Evolutionary conservation across 2,888 invertebrate genomes (phyloP).

Genomic region (Rapana venosa): DNA sequence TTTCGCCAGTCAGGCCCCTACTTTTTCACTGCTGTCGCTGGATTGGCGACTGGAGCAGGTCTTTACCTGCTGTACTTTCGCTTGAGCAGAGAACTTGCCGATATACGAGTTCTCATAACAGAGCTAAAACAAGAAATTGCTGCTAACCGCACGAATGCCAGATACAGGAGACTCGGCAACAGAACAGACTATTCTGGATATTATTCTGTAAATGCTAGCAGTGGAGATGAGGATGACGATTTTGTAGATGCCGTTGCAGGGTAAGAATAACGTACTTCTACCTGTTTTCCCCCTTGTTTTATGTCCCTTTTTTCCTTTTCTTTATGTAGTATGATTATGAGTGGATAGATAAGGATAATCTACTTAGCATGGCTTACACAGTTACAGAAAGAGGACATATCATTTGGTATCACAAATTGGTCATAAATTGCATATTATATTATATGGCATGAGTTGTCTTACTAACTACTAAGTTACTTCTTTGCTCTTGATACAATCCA

Average conservation of each 20-base stretch:
- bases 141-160: slow-evolving; percentile 3
- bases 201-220: slow-evolving; percentile 63
- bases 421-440: too few species aligned
- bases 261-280: slow-evolving; percentile 46
- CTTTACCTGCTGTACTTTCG: slow-evolving; percentile 62
- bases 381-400: too few species aligned
- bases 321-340: too few species aligned
- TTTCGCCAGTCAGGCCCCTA: slow-evolving; percentile 54
- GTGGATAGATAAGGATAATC: too few species aligned
- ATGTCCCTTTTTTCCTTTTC: too few species aligned
- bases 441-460: too few species aligned
- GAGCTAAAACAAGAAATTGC: slow-evolving; percentile 19
- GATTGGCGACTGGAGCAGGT: slow-evolving; percentile 66
- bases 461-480: too few species aligned
- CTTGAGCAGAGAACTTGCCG: slow-evolving; percentile 53
- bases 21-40: slow-evolving; percentile 65
- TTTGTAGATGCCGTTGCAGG: slow-evolving; percentile 72
- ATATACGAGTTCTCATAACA: slow-evolving; percentile 33
- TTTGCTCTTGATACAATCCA: too few species aligned
- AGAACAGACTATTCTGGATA: slow-evolving; percentile 43
- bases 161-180: slow-evolving; percentile 24
- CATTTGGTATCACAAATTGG: too few species aligned
- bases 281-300: neutral
- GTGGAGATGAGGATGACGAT: slow-evolving; percentile 72
- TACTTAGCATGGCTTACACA: too few species aligned